phyloP scores from a whole-genome alignment of 2,797 vertebrate species.

The Tragopan temminckii region DNA sequence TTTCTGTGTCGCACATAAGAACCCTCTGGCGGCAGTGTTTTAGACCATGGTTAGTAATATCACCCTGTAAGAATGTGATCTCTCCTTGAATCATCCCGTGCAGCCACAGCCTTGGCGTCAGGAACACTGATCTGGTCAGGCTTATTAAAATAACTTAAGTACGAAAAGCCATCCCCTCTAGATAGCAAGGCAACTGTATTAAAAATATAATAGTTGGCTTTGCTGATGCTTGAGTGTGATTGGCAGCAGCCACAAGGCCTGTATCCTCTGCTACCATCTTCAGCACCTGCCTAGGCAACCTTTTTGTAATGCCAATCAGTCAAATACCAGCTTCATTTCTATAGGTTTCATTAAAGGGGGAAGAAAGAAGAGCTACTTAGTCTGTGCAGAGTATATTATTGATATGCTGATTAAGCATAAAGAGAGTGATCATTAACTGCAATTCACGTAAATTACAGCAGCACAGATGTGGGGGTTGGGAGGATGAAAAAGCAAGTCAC shows the following conservation, averaged over 20 bases:
- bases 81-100: slow-evolving; percentile 29
- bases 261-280: slow-evolving; percentile 41
- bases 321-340: slow-evolving; percentile 52
- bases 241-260: slow-evolving; percentile 62
- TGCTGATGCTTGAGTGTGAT: slow-evolving; percentile 44
- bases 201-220: slow-evolving; percentile 40
- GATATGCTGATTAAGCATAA: slow-evolving; percentile 74
- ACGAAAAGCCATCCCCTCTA: neutral
- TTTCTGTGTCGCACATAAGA: slow-evolving; percentile 10
- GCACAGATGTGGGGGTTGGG: slow-evolving; percentile 62
- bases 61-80: slow-evolving; percentile 58
- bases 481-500: slow-evolving; percentile 51
- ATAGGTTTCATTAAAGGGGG: slow-evolving; percentile 58
- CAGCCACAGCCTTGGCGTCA: neutral
- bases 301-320: slow-evolving; percentile 69
- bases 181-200: slow-evolving; percentile 26
- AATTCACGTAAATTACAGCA: slow-evolving; percentile 73
- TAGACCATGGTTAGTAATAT: slow-evolving; percentile 37
- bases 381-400: slow-evolving; percentile 62
- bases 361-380: slow-evolving; percentile 58
- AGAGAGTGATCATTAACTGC: slow-evolving; percentile 66
- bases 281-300: slow-evolving; percentile 66
- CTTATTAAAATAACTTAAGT: slow-evolving; percentile 29
- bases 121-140: slow-evolving; percentile 48
- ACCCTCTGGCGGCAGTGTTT: slow-evolving; percentile 10